Evolutionary conservation across 2,888 invertebrate genomes (phyloP), one percentile per base, ranked within the genome.

Genomic region (Aphelenchoides bicaudatus): DNA sequence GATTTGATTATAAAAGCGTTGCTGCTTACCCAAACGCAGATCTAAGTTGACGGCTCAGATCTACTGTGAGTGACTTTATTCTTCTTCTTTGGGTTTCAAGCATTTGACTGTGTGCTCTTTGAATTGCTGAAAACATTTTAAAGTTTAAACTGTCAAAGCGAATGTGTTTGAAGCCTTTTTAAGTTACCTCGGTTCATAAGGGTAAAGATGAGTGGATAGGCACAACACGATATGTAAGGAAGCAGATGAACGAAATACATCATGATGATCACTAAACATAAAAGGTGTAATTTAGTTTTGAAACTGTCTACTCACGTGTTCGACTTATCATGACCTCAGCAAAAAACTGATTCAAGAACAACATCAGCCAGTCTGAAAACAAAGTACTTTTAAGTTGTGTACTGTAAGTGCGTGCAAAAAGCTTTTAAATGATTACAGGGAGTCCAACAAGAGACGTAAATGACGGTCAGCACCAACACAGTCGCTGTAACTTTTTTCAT

Each of bases 151-250:
- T n/a, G n/a, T n/a, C n/a, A n/a, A n/a, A n/a, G n/a, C n/a, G n/a
- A n/a, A n/a, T n/a, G n/a, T n/a, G n/a, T n/a, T n/a, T n/a, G n/a
- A n/a, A n/a, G n/a, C n/a, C n/a, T n/a, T n/a, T n/a, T n/a, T n/a
- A n/a, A n/a, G n/a, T n/a, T n/a, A n/a, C n/a, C n/a, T 2, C 68
- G 57, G 53, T 69, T 69, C 63, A 72, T 62, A 6, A 76, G 51
- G 19, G 78, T 77, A 61, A 78, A 78, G 16, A 78, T 76, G 28
- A 75, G 57, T 1, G 78, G 78, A 57, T 78, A 78, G 6, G 73
- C 75, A 25, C 68, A 66, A 54, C 78, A 78, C 57, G 69, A 70
- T 49, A 78, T 66, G 56, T 78, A 78, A 25, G 78, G 78, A 31
- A 78, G 64, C 29, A 78, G 65, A 50, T 78, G 76, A 48, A 77